Evolutionary conservation across 2,113 vertebrate species (phyloP).

Genomic region (Siniperca knerii): DNA sequence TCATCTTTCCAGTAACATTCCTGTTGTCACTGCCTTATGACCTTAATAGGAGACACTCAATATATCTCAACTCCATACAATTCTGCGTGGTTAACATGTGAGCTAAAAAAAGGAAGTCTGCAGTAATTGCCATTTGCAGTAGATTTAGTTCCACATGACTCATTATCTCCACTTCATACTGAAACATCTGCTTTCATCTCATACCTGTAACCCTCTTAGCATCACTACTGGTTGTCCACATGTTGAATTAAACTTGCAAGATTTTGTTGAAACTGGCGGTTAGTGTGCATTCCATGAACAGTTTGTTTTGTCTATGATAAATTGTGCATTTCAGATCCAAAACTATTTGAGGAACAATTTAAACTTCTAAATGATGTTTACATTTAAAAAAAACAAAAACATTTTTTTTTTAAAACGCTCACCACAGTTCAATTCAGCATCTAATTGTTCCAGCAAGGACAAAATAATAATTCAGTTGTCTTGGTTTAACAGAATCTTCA

Average conservation of each 20-base stretch:
- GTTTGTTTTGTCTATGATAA: not conserved
- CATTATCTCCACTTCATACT: slow-evolving; percentile 13
- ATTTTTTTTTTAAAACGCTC: not conserved
- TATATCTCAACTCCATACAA: slow-evolving; percentile 27
- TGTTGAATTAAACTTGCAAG: slow-evolving; percentile 16
- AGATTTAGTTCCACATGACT: slow-evolving; percentile 11
- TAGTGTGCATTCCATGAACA: not conserved
- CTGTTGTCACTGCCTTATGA: not conserved
- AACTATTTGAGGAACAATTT: not conserved
- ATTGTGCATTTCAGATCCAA: slow-evolving; percentile 5
- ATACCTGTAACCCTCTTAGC: not conserved
- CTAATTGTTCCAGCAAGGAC: not conserved
- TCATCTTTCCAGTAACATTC: slow-evolving; percentile 30
- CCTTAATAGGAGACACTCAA: slow-evolving; percentile 39
- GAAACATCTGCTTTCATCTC: not conserved
- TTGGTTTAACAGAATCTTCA: not conserved
- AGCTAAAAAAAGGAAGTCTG: slow-evolving; percentile 10
- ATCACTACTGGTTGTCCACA: not conserved
- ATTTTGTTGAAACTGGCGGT: not conserved
- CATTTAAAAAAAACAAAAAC: not conserved
- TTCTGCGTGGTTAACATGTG: slow-evolving; percentile 16
- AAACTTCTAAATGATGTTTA: not conserved
- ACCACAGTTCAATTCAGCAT: not conserved
- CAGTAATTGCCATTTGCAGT: slow-evolving; percentile 31
- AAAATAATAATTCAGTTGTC: not conserved